phyloP scores from a whole-genome alignment of 2,888 invertebrate species.

The Amphipoea oculea region DNA sequence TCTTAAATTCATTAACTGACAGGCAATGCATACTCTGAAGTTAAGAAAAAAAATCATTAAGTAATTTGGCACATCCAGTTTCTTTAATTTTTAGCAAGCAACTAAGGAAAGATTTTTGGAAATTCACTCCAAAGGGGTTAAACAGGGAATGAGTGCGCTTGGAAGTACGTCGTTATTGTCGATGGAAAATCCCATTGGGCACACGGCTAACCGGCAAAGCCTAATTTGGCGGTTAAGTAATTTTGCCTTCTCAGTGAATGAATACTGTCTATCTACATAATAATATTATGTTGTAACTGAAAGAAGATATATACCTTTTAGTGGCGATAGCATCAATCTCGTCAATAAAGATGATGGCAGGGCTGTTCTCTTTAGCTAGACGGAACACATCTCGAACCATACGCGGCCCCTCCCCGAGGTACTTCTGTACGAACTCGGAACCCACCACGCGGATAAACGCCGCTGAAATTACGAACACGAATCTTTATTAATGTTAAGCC shows the following conservation, averaged over 20 bases:
- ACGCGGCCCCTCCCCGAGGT: slow-evolving; percentile 99
- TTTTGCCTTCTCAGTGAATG: too few relatives aligned
- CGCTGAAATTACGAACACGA: slow-evolving; percentile 89
- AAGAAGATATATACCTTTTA: slow-evolving; percentile 91
- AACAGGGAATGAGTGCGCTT: too few relatives aligned
- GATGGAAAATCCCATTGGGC: background rate
- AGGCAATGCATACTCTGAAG: background rate
- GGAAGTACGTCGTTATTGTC: background rate
- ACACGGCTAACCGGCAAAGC: too few relatives aligned
- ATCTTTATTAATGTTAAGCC: background rate
- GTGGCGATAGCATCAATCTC: slow-evolving; percentile 99
- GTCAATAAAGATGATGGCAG: slow-evolving; percentile 99
- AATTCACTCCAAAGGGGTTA: too few relatives aligned
- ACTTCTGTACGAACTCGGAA: slow-evolving; percentile 99
- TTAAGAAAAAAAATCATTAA: too few relatives aligned
- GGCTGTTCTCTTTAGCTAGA: slow-evolving; percentile 99
- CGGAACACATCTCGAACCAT: slow-evolving; percentile 99
- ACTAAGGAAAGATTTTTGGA: background rate
- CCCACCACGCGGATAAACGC: slow-evolving; percentile 99
- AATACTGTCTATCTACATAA: background rate
- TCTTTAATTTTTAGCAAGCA: too few relatives aligned
- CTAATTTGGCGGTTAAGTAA: too few relatives aligned
- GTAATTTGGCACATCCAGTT: too few relatives aligned
- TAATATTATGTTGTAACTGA: background rate
- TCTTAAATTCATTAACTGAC: background rate